Evolutionary conservation across 37 sponge, comb jelly and placozoan genomes (phyloP), one percentile per base, ranked within the genome.

Genomic region (Theonella swinhoei): DNA sequence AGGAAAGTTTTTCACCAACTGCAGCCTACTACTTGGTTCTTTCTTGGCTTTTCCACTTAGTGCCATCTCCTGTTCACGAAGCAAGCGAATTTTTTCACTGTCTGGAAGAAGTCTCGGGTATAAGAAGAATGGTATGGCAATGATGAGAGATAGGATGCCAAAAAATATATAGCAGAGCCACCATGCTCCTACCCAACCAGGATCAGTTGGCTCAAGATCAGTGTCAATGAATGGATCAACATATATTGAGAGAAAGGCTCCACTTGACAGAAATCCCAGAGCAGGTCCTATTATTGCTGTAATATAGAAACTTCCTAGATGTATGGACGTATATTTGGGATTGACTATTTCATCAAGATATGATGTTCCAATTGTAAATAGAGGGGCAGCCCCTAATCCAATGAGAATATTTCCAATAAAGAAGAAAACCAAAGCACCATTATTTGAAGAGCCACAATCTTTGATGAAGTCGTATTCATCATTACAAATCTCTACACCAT

Each of bases 181-280:
- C 95, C 95, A 95, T 0, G 87, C 92, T 22, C 95, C 95, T 24
- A 95, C 89, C 70, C 74, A 95, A n/a, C n/a, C n/a, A n/a, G n/a
- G n/a, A n/a, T n/a, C n/a, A n/a, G n/a, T 14, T 47, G 54, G 54
- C 14, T 7, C 14, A 47, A 47, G 54, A 47, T 47, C 11, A 1
- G 88, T 85, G 14, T 70, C 58, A 19, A 62, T 72, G 9, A 42
- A 65, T 1, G 91, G 92, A 31, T 85, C 87, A 32, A 91, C 89
- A 69, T 86, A 95, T 33, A 88, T n/a, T n/a, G n/a, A n/a, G n/a
- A n/a, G n/a, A n/a, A n/a, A n/a, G n/a, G n/a, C n/a, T 5, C 88
- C 86, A 1, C 95, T 92, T 3, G 91, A 72, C 3, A 71, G 80
- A 67, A 86, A 95, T 0, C 92, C 95, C 25, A 91, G 5, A 31